Base-by-base conservation (phyloP, 2,888 invertebrate genomes). In the Ophion slaviceki region DNA sequence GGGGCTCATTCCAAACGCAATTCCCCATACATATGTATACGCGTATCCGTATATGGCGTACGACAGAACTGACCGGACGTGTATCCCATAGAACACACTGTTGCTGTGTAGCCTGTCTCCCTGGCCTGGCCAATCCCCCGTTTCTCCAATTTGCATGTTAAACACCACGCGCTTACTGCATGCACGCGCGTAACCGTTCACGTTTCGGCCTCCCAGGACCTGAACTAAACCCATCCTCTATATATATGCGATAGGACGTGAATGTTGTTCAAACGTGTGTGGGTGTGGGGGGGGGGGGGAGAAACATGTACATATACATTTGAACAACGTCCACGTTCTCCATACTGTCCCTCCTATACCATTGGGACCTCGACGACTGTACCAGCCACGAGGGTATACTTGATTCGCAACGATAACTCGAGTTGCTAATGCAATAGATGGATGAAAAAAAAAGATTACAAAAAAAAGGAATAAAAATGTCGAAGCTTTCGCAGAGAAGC, bases 61-160 rank as follows among this genome's bases (percentile, higher is more conserved):
- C 24, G 74, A 80, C 61, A 72, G 74, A 67, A 74, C 45, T 74
- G 77, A 82, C 76, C 80, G 84, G 82, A 86, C 87, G 84, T 80
- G 80, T 84, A 86, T 82, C 85, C 80, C 84, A 76, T 84, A 84
- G 80, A 81, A 84, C 84, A 77, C 74, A 75, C 80, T 84, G 87
- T 86, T 87, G 82, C 81, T 80, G 81, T 74, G 70, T 61, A 79
- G 62, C 68, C 67, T 77, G 61, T 71, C 74, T 71, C 67, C 45
- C 81, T 4, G 83, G 89, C 88, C 89, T 88, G 88, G 89, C 90
- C 91, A 91, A 92, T 92, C 90, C 91, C 79, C 66, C 91, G 91
- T 92, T 93, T 92, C 91, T 89, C 90, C 91, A 93, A 92, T 93
- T 93, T 93, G 91, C 93, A 92, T 93, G 92, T 91, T 92, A 93